Base-by-base conservation (phyloP, 2,888 invertebrate species). In the Metellina segmentata region DNA sequence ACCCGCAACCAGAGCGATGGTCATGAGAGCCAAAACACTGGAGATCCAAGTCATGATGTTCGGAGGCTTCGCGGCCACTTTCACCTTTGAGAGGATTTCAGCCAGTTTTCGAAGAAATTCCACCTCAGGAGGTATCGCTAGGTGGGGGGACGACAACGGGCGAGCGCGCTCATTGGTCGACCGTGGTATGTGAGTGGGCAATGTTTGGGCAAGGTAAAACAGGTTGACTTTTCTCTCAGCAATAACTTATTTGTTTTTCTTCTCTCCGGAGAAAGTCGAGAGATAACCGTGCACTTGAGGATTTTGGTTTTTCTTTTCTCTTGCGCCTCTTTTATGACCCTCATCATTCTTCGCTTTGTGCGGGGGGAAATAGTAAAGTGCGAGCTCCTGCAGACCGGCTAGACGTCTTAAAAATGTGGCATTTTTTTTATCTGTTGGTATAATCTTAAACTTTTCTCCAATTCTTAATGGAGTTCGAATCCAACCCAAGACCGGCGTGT, bases 171-270 rank as follows among this genome's bases (percentile, higher is more conserved):
- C 61, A 61, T 61, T 61, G 61, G 61, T 61, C 61, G 61, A 61
- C 13, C 61, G 16, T 61, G 61, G 61, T 61, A 61, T 61, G 61
- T 16, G 61, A 61, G 61, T 61, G 61, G 61, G 61, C 61, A 61
- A 61, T 61, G 61, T 61, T 61, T 61, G 16, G 9, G 61, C 16
- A 16, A 61, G 16, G 61, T 61, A 61, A 61, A 61, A 61, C 61
- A 61, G 61, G 61, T 61, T 61, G 61, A 16, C 61, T 61, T 61
- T 9, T 16, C 61, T 16, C 16, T 5, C 61, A 61, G 61, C 61
- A 61, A 61, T 61, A 61, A 61, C 61, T 61, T 61, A 61, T 61
- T 61, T 61, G 61, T 61, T 61, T 61, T 61, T n/a, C n/a, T 61
- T 61, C 9, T 61, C 34, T 34, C 4, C 1, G 34, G 34, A 34